A percentile compares a stretch with the other conserved stretches of the same genome.
These are phyloP conservation scores for Lithosia quadra DNA, from an alignment of 2,888 invertebrate genomes.

Conservation along the genomic window DNA sequence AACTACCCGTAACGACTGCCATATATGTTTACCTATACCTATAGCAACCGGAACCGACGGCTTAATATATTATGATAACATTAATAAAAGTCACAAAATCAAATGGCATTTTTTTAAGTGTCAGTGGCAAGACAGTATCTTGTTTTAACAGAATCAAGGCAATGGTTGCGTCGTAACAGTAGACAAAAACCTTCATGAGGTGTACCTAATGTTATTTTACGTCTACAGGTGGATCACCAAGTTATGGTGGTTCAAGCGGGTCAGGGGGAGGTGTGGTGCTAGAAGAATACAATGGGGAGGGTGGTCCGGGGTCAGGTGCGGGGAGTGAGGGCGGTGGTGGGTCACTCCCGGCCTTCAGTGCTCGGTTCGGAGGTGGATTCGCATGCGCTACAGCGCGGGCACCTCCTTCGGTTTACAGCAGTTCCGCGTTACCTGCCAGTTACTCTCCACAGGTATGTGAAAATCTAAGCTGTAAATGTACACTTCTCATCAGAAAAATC, in stretches of 20 bases:
- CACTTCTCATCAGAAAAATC: no score
- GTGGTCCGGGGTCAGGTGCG: conserved; percentile 64
- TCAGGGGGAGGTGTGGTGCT: conserved; percentile 55
- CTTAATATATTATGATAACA: no score
- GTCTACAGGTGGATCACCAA: conserved; percentile 70
- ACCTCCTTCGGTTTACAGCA: conserved; percentile 69
- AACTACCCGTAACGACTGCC: no score
- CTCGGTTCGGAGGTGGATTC: conserved; percentile 83
- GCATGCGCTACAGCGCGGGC: conserved; percentile 63
- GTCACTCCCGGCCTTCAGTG: conserved; percentile 85
- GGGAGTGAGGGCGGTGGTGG: conserved; percentile 70
- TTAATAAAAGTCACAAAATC: no score
- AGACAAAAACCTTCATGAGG: no score
- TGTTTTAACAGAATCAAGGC: no score
- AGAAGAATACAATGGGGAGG: conserved; percentile 62
- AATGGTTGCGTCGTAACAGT: no score
- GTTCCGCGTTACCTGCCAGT: conserved; percentile 59
- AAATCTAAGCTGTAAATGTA: no score
- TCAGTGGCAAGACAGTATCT: no score
- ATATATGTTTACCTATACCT: no score
- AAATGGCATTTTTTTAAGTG: no score
- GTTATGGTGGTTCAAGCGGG: conserved; percentile 61
- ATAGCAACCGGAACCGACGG: no score
- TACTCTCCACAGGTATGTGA: conserved; percentile 71
- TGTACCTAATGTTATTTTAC: background rate